Conservation (phyloP, 2,888 invertebrate genomes). For the Drosophila pegasa region DNA sequence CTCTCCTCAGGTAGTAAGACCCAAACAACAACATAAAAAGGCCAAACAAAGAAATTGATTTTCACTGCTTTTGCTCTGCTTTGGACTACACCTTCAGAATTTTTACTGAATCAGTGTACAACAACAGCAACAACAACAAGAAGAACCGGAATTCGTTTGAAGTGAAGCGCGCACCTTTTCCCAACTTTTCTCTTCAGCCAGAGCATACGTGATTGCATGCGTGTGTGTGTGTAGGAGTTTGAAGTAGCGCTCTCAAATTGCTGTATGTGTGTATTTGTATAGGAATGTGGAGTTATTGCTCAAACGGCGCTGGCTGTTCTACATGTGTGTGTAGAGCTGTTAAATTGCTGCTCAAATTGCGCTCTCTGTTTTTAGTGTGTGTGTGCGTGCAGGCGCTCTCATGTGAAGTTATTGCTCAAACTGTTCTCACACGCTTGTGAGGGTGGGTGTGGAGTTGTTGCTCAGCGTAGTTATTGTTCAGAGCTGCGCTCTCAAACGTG, state of each 20-base stretch:
- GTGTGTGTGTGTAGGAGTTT: conserved; percentile 27
- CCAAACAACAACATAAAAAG: conserved; percentile 40
- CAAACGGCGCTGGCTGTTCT: neutral
- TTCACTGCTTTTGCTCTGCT: conserved; percentile 57
- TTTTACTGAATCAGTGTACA: conserved; percentile 69
- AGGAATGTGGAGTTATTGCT: conserved; percentile 14
- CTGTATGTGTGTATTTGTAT: neutral
- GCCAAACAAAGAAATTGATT: conserved; percentile 75
- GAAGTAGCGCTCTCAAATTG: neutral
- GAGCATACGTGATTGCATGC: neutral
- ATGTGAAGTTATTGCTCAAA: conserved; percentile 4
- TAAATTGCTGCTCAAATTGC: neutral
- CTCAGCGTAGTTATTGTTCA: neutral
- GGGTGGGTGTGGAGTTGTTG: conserved; percentile 27
- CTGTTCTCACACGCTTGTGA: neutral
- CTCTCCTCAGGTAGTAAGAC: conserved; percentile 51
- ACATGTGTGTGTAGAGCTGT: neutral
- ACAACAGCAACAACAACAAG: conserved; percentile 37
- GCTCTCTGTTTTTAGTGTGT: neutral
- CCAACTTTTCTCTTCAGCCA: conserved; percentile 29
- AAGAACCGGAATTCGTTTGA: conserved; percentile 76
- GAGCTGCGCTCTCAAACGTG: neutral
- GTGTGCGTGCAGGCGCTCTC: conserved; percentile 13
- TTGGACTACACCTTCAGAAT: conserved; percentile 54
- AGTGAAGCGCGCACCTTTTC: conserved; percentile 62